Evolutionary conservation across 2,888 invertebrate species (phyloP), one percentile per base, ranked within the genome.

Genomic region (Pharmacophagus antenor): DNA sequence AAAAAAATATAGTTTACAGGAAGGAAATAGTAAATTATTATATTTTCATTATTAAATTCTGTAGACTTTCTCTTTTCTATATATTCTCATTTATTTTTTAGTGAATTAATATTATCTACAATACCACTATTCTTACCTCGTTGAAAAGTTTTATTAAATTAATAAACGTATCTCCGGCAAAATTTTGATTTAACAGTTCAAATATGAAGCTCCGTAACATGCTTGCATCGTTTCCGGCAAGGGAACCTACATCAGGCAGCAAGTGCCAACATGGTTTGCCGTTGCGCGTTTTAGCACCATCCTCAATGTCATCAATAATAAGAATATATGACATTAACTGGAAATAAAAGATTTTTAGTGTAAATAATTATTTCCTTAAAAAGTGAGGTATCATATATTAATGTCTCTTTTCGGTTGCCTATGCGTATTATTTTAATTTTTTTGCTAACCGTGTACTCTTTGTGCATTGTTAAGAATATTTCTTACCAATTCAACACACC

Each of bases 401-500:
- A 27, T 10, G 3, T 5, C 7, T 25, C 7, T 25, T 25, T 25
- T 25, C 7, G 23, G 7, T 25, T 25, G 7, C 23, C 7, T 25
- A 6, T 25, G 7, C 3, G 23, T 25, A 25, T 25, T 7, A 25
- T 25, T 5, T 25, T 5, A n/a, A n/a, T n/a, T n/a, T n/a, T 25
- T 25, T 25, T 25, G 7, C 3, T 5, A 25, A 25, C 23, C 3
- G 7, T 5, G 23, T 25, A 25, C 3, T 3, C 23, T 25, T 25
- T 25, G 7, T 5, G 7, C 7, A 25, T 25, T 25, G 23, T 7
- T 25, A 25, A 3, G 23, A 27, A 27, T 27, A 10, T 20, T 42
- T 47, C 92, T 86, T 83, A 97, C 97, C 93, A 97, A 92, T 92
- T 98, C 97, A 12, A 95, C 92, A 76, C 96, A 96, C 96, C 97